Percentiles rank a stretch among this genome's conserved stretches.
Evolutionary conservation across 2,888 invertebrate species (phyloP).

Genomic region (Sclerodermus sp.): DNA sequence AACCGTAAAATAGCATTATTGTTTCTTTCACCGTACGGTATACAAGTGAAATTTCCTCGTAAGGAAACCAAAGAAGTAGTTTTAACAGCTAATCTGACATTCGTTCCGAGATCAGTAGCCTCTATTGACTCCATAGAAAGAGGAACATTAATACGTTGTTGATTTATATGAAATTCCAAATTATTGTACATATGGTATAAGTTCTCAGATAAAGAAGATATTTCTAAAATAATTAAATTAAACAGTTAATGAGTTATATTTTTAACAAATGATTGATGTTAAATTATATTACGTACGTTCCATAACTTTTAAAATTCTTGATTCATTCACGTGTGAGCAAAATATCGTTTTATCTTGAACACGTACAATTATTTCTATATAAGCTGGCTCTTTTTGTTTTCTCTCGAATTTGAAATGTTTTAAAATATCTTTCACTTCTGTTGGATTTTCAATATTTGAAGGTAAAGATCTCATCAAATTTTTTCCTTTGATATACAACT

Average conservation of each 20-base stretch:
- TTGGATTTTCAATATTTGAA: conserved; percentile 60
- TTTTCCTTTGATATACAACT: conserved; percentile 68
- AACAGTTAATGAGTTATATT: conserved; percentile 3
- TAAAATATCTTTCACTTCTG: conserved; percentile 60
- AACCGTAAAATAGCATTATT: conserved; percentile 65
- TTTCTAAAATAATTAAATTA: conserved; percentile 25
- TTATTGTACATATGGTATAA: conserved; percentile 46
- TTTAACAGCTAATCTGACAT: conserved; percentile 62
- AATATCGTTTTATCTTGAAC: conserved; percentile 70
- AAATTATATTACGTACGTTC: conserved; percentile 61
- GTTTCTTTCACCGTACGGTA: conserved; percentile 59
- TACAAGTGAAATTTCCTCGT: conserved; percentile 70
- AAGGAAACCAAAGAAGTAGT: conserved; percentile 65
- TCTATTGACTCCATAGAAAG: conserved; percentile 61
- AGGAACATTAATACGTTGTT: conserved; percentile 63
- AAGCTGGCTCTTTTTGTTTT: conserved; percentile 60
- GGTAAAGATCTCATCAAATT: conserved; percentile 58
- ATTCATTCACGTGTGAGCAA: conserved; percentile 69
- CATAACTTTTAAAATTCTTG: conserved; percentile 65
- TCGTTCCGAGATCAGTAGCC: conserved; percentile 66
- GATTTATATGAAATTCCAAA: conserved; percentile 58
- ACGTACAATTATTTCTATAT: conserved; percentile 69
- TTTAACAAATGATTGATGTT: background rate
- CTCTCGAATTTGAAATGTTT: conserved; percentile 58
- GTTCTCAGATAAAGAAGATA: conserved; percentile 42